phyloP scores from a whole-genome alignment of 2,113 vertebrate genomes.

The Anguilla rostrata region DNA sequence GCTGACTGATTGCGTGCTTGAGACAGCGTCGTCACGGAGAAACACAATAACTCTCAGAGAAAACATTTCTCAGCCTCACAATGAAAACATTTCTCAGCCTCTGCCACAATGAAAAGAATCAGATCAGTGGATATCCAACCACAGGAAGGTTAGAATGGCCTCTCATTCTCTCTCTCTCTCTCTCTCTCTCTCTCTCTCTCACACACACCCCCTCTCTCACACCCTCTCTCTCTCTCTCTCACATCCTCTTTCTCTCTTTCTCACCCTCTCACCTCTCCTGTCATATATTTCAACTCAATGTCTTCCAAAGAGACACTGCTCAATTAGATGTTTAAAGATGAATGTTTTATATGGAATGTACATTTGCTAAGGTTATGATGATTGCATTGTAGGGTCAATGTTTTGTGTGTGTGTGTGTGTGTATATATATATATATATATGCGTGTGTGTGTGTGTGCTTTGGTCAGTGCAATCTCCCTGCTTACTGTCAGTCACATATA shows the following conservation, averaged over 20 bases:
- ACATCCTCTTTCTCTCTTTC: too few species aligned
- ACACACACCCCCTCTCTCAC: too few species aligned
- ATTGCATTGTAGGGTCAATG: neutral
- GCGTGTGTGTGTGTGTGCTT: neutral
- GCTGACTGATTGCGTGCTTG: slow-evolving; percentile 53
- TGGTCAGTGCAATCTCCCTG: neutral
- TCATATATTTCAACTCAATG: neutral
- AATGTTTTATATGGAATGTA: neutral
- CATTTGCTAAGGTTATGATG: neutral
- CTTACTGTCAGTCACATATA: slow-evolving; percentile 18
- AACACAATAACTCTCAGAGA: slow-evolving; percentile 6
- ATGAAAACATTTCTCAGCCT: neutral
- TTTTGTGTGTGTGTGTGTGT: neutral
- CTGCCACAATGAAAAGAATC: neutral
- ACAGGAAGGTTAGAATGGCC: neutral
- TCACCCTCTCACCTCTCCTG: neutral
- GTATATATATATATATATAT: neutral
- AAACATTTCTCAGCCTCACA: neutral
- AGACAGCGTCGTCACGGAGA: slow-evolving; percentile 40
- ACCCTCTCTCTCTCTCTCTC: neutral
- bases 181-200: neutral
- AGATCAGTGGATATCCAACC: neutral
- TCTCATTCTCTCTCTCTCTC: too few species aligned
- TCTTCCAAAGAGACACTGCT: neutral
- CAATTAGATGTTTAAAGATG: neutral